Percentiles rank a stretch among this genome's conserved stretches.
These are phyloP conservation scores for Apogon talboti DNA, from an alignment of 2,797 vertebrate species.

Conservation along the genomic window DNA sequence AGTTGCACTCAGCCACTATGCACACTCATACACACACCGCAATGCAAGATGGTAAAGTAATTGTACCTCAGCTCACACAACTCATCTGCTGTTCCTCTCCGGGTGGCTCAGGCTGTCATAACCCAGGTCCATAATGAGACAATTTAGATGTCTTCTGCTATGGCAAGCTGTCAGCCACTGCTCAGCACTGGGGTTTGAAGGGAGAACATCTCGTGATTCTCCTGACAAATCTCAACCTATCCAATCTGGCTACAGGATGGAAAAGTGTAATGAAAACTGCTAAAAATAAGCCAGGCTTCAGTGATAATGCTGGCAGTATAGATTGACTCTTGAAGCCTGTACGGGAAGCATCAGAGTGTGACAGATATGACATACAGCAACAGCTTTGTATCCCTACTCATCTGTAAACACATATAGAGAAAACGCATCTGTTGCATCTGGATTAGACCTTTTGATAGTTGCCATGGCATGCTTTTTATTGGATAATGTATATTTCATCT, in stretches of 20 bases:
- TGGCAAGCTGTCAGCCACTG: slow-evolving; percentile 73
- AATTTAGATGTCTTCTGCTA: slow-evolving; percentile 83
- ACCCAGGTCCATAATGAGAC: slow-evolving; percentile 81
- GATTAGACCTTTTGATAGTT: slow-evolving; percentile 60
- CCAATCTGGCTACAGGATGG: slow-evolving; percentile 70
- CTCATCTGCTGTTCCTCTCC: slow-evolving; percentile 64
- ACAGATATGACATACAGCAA: slow-evolving; percentile 50
- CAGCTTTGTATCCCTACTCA: slow-evolving; percentile 36
- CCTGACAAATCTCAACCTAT: slow-evolving; percentile 73
- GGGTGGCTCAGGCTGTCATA: slow-evolving; percentile 75
- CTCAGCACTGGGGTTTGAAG: slow-evolving; percentile 58
- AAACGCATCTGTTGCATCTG: slow-evolving; percentile 46
- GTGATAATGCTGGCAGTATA: slow-evolving; percentile 73
- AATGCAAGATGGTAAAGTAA: slow-evolving; percentile 68
- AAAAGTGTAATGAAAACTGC: slow-evolving; percentile 79
- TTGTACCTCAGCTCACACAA: slow-evolving; percentile 73
- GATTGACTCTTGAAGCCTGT: slow-evolving; percentile 74
- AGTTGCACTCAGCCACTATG: slow-evolving; percentile 24
- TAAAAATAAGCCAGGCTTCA: slow-evolving; percentile 78
- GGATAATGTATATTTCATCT: slow-evolving; percentile 67
- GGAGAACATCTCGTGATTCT: slow-evolving; percentile 70
- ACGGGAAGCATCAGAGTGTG: slow-evolving; percentile 42
- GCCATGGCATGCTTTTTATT: slow-evolving; percentile 58
- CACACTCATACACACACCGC: slow-evolving; percentile 29
- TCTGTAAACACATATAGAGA: slow-evolving; percentile 35